Percentiles rank a stretch among this genome's conserved stretches.
Evolutionary conservation across 2,797 vertebrate genomes (phyloP).

Genomic region (Paguma larvata): DNA sequence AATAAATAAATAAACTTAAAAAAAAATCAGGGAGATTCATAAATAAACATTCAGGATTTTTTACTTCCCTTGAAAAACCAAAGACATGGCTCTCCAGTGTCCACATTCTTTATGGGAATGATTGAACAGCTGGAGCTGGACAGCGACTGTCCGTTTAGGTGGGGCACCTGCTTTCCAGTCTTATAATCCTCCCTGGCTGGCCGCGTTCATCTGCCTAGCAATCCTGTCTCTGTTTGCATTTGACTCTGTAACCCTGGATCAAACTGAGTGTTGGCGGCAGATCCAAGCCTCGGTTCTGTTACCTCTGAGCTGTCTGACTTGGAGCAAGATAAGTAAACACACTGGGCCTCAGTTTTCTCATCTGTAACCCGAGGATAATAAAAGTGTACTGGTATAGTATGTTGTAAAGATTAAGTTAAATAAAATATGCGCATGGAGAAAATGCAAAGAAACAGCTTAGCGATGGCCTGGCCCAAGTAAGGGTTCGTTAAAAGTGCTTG

Average conservation of each 20-base stretch:
- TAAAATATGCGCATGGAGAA: background rate
- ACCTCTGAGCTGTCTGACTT: background rate
- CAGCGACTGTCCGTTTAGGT: background rate
- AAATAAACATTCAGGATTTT: background rate
- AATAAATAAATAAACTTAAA: no score
- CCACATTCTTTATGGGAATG: background rate
- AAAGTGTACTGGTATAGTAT: background rate
- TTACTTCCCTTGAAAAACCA: background rate
- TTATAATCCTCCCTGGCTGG: background rate
- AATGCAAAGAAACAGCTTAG: background rate
- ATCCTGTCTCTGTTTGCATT: background rate
- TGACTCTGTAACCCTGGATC: background rate
- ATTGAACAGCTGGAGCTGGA: background rate
- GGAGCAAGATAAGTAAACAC: background rate
- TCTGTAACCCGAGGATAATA: background rate
- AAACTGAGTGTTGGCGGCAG: background rate
- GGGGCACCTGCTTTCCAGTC: background rate
- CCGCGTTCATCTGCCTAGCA: background rate
- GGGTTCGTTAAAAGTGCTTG: background rate
- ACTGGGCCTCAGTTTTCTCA: background rate
- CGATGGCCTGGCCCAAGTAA: background rate
- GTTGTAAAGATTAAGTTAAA: background rate
- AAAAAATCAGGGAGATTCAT: background rate
- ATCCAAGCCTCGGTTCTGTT: background rate
- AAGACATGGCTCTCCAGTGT: background rate